Evolutionary conservation across 2,888 invertebrate species (phyloP), one percentile per base, ranked within the genome.

Genomic region (Cataglyphis albicans): DNA sequence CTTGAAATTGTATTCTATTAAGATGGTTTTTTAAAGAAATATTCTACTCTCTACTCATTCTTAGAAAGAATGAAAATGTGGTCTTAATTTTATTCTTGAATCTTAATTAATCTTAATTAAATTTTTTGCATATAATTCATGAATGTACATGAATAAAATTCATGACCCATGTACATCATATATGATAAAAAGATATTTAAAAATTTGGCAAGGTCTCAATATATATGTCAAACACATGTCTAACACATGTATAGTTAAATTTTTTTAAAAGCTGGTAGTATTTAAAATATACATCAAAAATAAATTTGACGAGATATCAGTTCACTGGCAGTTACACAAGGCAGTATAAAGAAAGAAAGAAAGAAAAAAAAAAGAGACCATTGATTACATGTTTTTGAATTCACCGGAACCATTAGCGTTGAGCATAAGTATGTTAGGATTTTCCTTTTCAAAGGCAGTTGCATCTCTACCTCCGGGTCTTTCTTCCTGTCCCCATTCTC

Each of bases 401-500:
- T 97, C 97, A 41, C 97, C 97, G 86, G 96, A 97, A 88, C 96
- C 96, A 94, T 97, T 97, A 48, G 94, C 94, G 75, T 94, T 94
- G 67, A 97, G 94, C 96, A 97, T 95, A 57, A 97, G 95, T 90
- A 97, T 97, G 94, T 97, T 97, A 35, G 97, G 97, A 95, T 97
- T 97, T 93, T 97, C 97, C 92, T 96, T 96, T 95, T 97, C 97
- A 92, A 97, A 97, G 87, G 97, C 96, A 0, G 97, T 97, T 9
- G 97, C 97, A 90, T 97, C 96, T 88, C 97, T 94, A 87, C 95
- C 96, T 87, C 96, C 96, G 9, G 93, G 93, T 44, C 97, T 95
- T 93, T 97, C 97, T 91, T 96, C 96, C 93, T 97, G 96, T 18
- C 97, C 97, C 97, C 97, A 97, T 94, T 97, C 97, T 25, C 97